These are phyloP conservation scores for Tethya wilhelma DNA, from an alignment of 37 sponge, comb jelly and placozoan genomes.

Conservation along the genomic window DNA sequence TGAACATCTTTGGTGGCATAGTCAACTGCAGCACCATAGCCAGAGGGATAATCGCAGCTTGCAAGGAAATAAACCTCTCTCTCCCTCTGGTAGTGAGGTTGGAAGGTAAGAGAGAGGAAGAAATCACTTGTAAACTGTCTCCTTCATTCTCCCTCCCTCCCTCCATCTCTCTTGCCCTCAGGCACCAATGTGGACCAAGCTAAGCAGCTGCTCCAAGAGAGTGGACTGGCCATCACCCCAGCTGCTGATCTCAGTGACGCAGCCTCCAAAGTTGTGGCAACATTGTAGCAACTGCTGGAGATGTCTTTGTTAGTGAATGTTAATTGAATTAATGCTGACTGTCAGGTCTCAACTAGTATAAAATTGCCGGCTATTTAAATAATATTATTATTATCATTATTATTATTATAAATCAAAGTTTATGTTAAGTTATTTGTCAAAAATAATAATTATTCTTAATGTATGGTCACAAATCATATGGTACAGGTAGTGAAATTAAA, in stretches of 20 bases:
- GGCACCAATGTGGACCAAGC: conserved; percentile 91
- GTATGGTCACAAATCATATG: no score
- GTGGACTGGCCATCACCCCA: conserved; percentile 84
- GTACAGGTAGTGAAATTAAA: no score
- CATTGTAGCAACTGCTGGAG: conserved; percentile 20
- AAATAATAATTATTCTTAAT: no score
- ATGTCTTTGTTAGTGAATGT: background rate
- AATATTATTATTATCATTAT: no score
- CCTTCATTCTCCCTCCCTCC: no score
- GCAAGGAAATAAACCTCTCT: conserved; percentile 74
- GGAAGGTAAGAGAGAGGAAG: conserved; percentile 61
- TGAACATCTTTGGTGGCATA: conserved; percentile 99
- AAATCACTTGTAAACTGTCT: background rate
- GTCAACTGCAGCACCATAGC: conserved; percentile 96
- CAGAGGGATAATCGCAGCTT: conserved; percentile 88
- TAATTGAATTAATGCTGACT: background rate
- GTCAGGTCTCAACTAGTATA: background rate
- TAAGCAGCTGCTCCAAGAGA: conserved; percentile 70
- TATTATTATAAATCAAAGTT: no score
- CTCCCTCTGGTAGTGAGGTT: conserved; percentile 94
- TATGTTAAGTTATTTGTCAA: no score
- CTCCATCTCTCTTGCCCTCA: conserved; percentile 9
- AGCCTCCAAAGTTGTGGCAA: conserved; percentile 81
- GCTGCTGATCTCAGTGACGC: conserved; percentile 83
- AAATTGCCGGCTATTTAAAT: background rate